Conservation (phyloP, 2,888 invertebrate genomes). For the Schizaphis graminum region DNA sequence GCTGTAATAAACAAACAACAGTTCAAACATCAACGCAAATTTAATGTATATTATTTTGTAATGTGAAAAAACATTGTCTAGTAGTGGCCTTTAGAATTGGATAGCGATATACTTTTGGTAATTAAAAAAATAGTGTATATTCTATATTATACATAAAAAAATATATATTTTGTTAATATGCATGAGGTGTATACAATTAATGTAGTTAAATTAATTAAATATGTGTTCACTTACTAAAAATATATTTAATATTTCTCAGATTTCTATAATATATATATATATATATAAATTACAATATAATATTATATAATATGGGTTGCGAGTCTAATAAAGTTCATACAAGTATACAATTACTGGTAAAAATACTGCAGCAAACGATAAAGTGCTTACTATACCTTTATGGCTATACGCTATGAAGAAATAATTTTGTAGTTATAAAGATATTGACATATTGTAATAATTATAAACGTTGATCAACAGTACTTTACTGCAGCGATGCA, state of each 20-base stretch:
- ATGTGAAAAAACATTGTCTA: neutral
- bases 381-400: too few species aligned
- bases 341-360: too few species aligned
- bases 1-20: conserved; percentile 51
- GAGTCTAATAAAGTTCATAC: too few species aligned
- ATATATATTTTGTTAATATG: neutral
- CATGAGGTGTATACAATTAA: neutral
- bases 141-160: neutral
- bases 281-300: too few species aligned
- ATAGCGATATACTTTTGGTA: neutral
- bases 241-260: neutral
- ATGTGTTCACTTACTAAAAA: neutral
- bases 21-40: neutral
- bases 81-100: neutral
- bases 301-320: too few species aligned
- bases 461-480: too few species aligned
- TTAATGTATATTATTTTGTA: neutral
- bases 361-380: too few species aligned
- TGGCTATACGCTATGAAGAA: too few species aligned
- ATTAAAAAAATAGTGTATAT: neutral
- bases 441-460: too few species aligned
- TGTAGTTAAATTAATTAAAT: neutral
- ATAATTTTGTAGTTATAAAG: neutral
- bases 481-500: too few species aligned
- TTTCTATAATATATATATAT: neutral